A percentile compares a stretch with the other conserved stretches of the same genome.
These are phyloP conservation scores for Zophobas morio DNA, from an alignment of 1,140 invertebrate species.

Conservation along the genomic window DNA sequence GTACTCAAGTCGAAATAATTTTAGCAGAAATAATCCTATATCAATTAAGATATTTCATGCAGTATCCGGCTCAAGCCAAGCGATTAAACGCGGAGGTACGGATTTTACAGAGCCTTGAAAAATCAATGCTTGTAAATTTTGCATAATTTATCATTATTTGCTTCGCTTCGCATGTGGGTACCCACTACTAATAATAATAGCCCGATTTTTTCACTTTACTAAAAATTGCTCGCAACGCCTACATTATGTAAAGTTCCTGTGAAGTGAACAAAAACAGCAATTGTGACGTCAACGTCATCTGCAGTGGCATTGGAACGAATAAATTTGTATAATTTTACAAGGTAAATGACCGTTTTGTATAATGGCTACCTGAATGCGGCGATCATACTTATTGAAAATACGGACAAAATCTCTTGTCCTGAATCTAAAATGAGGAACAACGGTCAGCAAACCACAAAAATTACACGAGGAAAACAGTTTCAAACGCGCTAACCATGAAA, in stretches of 20 bases:
- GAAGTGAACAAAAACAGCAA: neutral
- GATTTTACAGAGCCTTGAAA: conserved; percentile 24
- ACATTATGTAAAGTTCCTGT: conserved; percentile 8
- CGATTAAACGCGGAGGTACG: conserved; percentile 14
- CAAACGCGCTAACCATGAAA: conserved; percentile 22
- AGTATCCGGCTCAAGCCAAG: conserved; percentile 27
- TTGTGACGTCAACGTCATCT: conserved; percentile 13
- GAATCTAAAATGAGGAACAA: conserved; percentile 8
- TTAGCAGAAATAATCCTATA: conserved; percentile 9
- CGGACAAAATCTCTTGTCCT: conserved; percentile 17
- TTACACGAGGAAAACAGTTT: neutral
- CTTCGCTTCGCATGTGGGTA: neutral
- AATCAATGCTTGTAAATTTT: conserved; percentile 6
- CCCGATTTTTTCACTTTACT: no score
- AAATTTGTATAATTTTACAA: conserved; percentile 39
- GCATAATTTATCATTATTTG: neutral
- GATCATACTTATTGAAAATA: conserved; percentile 29
- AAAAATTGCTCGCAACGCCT: neutral
- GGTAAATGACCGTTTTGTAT: conserved; percentile 29
- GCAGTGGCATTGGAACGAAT: conserved; percentile 39
- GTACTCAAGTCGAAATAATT: conserved; percentile 2
- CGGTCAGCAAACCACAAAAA: conserved; percentile 24
- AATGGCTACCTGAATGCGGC: conserved; percentile 15
- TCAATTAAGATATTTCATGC: conserved; percentile 17
- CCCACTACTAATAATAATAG: neutral